Percentiles rank a stretch among this genome's conserved stretches.
phyloP scores from a whole-genome alignment of 2,113 vertebrate genomes.

The Psittacula cyanocephala region DNA sequence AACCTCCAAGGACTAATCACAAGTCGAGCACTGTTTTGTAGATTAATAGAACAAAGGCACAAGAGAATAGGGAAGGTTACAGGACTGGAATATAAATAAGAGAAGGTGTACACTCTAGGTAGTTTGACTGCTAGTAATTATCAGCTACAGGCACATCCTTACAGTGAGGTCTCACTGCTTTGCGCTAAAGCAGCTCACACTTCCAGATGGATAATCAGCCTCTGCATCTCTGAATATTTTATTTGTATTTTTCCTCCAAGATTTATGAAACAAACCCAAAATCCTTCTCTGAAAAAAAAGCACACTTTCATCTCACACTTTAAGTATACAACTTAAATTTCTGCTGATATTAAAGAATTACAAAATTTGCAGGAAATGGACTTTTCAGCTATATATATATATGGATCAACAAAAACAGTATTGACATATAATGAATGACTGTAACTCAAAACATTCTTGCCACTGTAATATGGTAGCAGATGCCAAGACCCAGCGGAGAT shows the following conservation, averaged over 20 bases:
- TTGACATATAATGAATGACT: background rate
- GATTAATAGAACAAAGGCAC: slow-evolving; percentile 79
- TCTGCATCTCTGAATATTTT: background rate
- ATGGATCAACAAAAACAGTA: background rate
- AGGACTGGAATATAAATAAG: slow-evolving; percentile 76
- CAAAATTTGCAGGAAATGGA: background rate
- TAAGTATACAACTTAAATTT: background rate
- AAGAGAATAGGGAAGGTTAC: slow-evolving; percentile 60
- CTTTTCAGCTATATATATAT: background rate
- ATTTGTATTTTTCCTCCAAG: background rate
- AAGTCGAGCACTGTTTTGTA: slow-evolving; percentile 76
- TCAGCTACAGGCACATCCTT: slow-evolving; percentile 7
- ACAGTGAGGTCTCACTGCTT: background rate
- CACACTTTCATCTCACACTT: background rate
- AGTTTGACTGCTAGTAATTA: slow-evolving; percentile 22
- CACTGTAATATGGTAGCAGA: background rate
- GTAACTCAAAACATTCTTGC: background rate
- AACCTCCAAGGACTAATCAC: slow-evolving; percentile 79
- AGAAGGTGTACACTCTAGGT: slow-evolving; percentile 61
- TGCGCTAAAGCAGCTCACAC: background rate
- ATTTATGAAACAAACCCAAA: background rate
- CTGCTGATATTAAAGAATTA: background rate
- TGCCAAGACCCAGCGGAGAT: background rate
- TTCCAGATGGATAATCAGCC: background rate
- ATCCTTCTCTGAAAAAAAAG: background rate